phyloP scores from a whole-genome alignment of 2,113 vertebrate genomes.

The Neogobius melanostomus region DNA sequence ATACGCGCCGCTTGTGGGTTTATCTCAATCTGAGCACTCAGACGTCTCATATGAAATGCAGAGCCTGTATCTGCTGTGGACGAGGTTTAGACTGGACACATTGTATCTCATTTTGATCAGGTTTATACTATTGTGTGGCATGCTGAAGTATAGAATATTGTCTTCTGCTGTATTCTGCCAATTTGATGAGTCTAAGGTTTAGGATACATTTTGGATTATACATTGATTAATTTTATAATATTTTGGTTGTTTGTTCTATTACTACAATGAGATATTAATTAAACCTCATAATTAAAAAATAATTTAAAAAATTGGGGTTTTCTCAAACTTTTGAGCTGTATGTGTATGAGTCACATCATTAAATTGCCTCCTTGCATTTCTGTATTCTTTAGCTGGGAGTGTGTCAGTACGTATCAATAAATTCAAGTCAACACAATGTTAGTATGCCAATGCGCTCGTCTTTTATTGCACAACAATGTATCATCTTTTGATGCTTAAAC shows the following conservation, averaged over 20 bases:
- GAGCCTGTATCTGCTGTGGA: conserved; percentile 68
- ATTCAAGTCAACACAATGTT: conserved; percentile 56
- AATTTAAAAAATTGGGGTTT: too few relatives aligned
- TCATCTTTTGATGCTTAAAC: conserved; percentile 77
- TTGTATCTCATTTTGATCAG: background rate
- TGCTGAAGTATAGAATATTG: background rate
- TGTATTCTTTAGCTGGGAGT: background rate
- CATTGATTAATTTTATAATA: too few relatives aligned
- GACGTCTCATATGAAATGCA: conserved; percentile 81
- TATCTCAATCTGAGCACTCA: conserved; percentile 45
- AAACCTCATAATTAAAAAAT: too few relatives aligned
- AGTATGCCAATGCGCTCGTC: conserved; percentile 84
- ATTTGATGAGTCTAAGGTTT: too few relatives aligned
- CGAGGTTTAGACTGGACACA: conserved; percentile 38
- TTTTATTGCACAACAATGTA: conserved; percentile 90
- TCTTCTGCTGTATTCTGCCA: too few relatives aligned
- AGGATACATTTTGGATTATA: too few relatives aligned
- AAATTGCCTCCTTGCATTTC: background rate
- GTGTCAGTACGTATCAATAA: conserved; percentile 23
- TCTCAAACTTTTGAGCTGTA: too few relatives aligned
- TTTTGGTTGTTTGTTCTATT: too few relatives aligned
- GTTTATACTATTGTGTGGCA: background rate
- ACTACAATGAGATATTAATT: too few relatives aligned
- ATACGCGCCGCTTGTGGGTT: conserved; percentile 5
- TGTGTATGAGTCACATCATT: background rate